A percentile compares a stretch with the other conserved stretches of the same genome.
Evolutionary conservation across 2,113 vertebrate genomes (phyloP).

Genomic region (Triplophysa siluroides): DNA sequence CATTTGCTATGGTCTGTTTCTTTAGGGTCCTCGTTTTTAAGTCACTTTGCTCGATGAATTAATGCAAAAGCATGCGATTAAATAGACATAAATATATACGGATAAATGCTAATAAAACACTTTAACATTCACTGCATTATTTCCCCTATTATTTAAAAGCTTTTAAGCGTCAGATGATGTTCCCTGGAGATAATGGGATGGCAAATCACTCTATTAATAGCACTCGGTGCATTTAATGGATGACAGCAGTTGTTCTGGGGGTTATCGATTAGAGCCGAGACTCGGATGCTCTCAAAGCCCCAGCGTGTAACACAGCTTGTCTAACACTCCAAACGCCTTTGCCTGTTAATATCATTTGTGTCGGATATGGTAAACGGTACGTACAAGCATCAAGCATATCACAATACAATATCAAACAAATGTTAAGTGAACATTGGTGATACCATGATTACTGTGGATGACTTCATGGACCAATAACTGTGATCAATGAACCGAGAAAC

Average conservation of each 20-base stretch:
- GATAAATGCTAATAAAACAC: background rate
- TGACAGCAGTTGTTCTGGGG: conserved; percentile 23
- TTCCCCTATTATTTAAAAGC: background rate
- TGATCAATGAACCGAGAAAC: too few species aligned
- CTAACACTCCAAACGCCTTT: background rate
- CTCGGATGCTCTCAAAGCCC: conserved; percentile 3
- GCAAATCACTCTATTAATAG: conserved; percentile 37
- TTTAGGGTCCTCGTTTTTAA: too few species aligned
- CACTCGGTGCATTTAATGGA: conserved; percentile 40
- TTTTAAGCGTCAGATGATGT: background rate
- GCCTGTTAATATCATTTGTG: conserved; percentile 14
- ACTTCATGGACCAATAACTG: too few species aligned
- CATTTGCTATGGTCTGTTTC: too few species aligned
- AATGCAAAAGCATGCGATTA: background rate
- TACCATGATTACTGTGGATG: too few species aligned
- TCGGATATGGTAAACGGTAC: background rate
- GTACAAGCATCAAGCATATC: background rate
- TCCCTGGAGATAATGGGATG: background rate
- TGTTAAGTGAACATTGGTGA: background rate
- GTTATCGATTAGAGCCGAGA: conserved; percentile 39
- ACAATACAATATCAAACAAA: background rate
- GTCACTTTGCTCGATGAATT: too few species aligned
- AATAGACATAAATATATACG: background rate
- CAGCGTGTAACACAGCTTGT: conserved; percentile 33
- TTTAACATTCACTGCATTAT: background rate